These are phyloP conservation scores for Schlechtendalia chinensis DNA, from an alignment of 1,140 invertebrate genomes.

Conservation along the genomic window DNA sequence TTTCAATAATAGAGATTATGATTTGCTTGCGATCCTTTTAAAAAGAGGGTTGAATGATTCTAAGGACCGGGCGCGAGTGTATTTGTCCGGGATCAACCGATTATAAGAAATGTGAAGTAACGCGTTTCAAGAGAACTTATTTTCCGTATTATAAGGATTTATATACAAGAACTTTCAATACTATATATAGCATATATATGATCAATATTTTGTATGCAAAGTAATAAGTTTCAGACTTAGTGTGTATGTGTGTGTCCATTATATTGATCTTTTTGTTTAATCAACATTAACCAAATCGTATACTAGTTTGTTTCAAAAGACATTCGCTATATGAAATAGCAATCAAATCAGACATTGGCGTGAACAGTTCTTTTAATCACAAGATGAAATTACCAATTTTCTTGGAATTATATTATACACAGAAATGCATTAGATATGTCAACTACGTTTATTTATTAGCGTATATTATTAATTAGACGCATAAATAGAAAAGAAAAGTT, in stretches of 20 bases:
- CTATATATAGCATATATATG: not conserved
- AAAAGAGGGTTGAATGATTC: constrained; percentile 30
- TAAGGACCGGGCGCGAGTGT: constrained; percentile 23
- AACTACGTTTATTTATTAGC: too few species aligned
- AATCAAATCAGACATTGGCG: too few species aligned
- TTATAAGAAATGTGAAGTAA: constrained; percentile 37
- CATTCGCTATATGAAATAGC: too few species aligned
- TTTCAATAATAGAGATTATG: constrained; percentile 48
- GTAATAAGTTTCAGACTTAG: not conserved
- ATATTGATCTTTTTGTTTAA: constrained; percentile 2
- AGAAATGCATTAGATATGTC: too few species aligned
- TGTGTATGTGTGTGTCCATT: not conserved
- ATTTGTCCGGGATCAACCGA: constrained; percentile 33
- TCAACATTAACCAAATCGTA: not conserved
- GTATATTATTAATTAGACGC: too few species aligned
- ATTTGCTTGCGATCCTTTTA: constrained; percentile 39
- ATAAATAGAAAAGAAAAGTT: too few species aligned
- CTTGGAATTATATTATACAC: too few species aligned
- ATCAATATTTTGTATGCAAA: constrained; percentile 2
- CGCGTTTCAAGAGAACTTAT: constrained; percentile 16
- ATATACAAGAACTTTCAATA: constrained; percentile 17
- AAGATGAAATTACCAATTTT: too few species aligned
- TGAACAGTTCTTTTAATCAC: too few species aligned
- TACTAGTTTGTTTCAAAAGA: not conserved
- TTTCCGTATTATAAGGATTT: constrained; percentile 23